phyloP scores from a whole-genome alignment of 2,797 vertebrate species.

The Pogoniulus pusillus region DNA sequence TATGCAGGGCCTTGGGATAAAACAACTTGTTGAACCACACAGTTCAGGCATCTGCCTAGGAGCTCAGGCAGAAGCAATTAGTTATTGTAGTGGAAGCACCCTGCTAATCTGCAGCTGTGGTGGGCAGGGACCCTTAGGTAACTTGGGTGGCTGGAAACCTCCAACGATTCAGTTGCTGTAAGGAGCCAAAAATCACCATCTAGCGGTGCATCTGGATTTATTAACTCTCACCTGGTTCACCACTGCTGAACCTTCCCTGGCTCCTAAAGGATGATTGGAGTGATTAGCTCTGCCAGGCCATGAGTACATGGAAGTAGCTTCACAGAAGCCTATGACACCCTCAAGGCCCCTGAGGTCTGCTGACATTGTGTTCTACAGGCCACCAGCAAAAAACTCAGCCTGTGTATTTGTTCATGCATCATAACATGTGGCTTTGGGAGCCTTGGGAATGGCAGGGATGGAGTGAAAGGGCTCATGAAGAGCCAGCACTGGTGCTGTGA shows the following conservation, averaged over 20 bases:
- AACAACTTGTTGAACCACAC: background rate
- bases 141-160: background rate
- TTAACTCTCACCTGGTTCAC: background rate
- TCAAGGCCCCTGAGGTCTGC: background rate
- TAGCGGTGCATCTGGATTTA: background rate
- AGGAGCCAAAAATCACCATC: background rate
- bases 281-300: background rate
- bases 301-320: background rate
- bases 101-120: background rate
- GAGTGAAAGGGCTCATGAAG: background rate
- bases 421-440: fast-evolving
- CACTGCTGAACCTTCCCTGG: background rate
- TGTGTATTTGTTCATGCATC: fast-evolving
- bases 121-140: background rate
- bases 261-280: background rate
- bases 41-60: background rate
- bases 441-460: background rate
- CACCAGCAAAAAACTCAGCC: background rate
- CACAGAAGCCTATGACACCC: background rate
- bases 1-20: background rate
- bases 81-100: background rate
- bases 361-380: fast-evolving
- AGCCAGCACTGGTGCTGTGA: background rate
- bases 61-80: background rate
- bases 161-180: background rate